Evolutionary conservation across 2,113 vertebrate genomes (phyloP).

Genomic region (Girardinichthys multiradiatus): DNA sequence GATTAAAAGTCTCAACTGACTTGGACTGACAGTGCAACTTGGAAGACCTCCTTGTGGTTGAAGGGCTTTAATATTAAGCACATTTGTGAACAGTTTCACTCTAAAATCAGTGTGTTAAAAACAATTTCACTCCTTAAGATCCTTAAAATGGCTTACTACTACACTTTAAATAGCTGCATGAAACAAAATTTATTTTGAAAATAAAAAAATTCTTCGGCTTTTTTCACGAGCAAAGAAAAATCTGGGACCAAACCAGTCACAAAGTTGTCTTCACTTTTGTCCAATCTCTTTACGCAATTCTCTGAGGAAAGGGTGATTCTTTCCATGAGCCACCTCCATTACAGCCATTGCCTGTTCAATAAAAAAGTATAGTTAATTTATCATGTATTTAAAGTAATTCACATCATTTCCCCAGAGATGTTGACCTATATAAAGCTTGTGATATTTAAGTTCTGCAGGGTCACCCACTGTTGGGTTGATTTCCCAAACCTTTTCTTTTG

Average conservation of each 20-base stretch:
- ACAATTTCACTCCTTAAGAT: background rate
- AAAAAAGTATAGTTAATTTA: slow-evolving; percentile 14
- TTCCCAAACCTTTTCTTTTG: too few relatives aligned
- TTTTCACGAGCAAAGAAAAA: background rate
- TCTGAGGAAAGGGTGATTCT: slow-evolving; percentile 89
- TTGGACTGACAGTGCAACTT: too few relatives aligned
- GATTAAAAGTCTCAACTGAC: too few relatives aligned
- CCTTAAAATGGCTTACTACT: background rate
- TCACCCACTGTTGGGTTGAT: too few relatives aligned
- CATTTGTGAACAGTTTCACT: background rate
- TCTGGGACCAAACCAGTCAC: slow-evolving; percentile 6
- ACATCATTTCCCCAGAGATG: background rate
- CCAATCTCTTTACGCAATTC: slow-evolving; percentile 89
- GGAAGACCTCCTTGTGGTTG: too few relatives aligned
- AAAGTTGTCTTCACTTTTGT: slow-evolving; percentile 62
- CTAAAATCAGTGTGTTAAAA: background rate
- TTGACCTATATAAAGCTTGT: too few relatives aligned
- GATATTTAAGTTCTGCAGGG: background rate
- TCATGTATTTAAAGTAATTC: background rate
- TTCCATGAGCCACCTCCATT: slow-evolving; percentile 95
- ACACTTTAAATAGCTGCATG: background rate
- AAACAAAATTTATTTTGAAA: slow-evolving; percentile 2
- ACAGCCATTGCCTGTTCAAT: slow-evolving; percentile 87
- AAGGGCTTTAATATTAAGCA: too few relatives aligned
- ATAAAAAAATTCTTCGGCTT: too few relatives aligned